Base-by-base conservation (phyloP, 1,140 invertebrate species). In the Cephus cinctus region DNA sequence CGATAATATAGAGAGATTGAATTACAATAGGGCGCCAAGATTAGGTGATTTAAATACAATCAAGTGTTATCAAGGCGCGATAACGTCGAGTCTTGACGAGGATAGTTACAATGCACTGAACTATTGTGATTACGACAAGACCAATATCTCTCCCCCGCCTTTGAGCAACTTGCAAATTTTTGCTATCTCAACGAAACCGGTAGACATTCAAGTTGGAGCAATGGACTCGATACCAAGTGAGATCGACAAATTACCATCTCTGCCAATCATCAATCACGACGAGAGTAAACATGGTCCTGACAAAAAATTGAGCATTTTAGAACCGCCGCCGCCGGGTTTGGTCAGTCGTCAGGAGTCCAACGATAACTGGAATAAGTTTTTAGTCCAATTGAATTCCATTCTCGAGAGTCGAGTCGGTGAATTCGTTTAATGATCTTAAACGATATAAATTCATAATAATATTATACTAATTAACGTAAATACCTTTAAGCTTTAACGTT, bases 311-410 rank as follows among this genome's bases (percentile, higher is more conserved):
- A 76, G 70, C 18, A 72, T 76, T 30, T 46, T 76, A 4, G 64
- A 76, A 43, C 74, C 74, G 4, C 71, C 72, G 0, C 74, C 71
- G 3, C 67, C 70, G 2, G 67, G 67, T 11, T 16, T 76, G 5
- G 69, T 75, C 8, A 74, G 65, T 30, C 61, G 73, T 14, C 54
- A 71, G 14, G 72, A 76, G 20, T 76, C 72, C 0, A 73, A 67
- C 16, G 65, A 76, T 6, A 76, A 62, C 46, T 76, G 73, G 73
- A 72, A 67, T 47, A 55, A 61, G 12, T 79, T 79, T 50, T 47
- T 78, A 3, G 16, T 59, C 1, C 68, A 72, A 18, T 55, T 79
- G 4, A 77, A 78, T 46, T 67, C 57, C 0, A 76, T 79, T 35
- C 53, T 79, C 3, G 76, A 79, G 45, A 75, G 65, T 39, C 70